Percentiles rank a stretch among this genome's conserved stretches.
These are phyloP conservation scores for Rhineura floridana DNA, from an alignment of 2,113 vertebrate species.

Conservation along the genomic window DNA sequence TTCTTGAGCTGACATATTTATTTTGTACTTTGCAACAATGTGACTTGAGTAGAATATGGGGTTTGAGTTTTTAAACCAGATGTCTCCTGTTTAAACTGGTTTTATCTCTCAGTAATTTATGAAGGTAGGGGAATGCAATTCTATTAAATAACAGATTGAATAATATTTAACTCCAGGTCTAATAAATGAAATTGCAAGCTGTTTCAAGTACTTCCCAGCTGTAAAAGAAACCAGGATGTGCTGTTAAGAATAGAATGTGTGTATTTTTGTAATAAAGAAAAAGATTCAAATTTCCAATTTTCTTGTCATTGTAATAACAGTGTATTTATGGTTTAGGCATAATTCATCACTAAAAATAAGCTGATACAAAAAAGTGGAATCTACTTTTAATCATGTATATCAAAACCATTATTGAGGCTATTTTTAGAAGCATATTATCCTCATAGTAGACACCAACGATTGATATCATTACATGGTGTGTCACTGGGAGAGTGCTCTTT, in stretches of 20 bases:
- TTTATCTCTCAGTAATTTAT: slow-evolving; percentile 77
- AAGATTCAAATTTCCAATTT: slow-evolving; percentile 80
- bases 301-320: slow-evolving; percentile 72
- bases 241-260: slow-evolving; percentile 67
- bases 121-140: slow-evolving; percentile 77
- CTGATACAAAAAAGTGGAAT: slow-evolving; percentile 42
- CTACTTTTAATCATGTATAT: slow-evolving; percentile 34
- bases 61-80: slow-evolving; percentile 70
- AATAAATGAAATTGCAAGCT: slow-evolving; percentile 79
- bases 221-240: slow-evolving; percentile 78
- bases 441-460: fast-evolving
- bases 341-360: slow-evolving; percentile 56
- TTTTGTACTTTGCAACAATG: slow-evolving; percentile 49
- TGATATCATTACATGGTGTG: neutral
- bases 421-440: neutral
- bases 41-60: slow-evolving; percentile 53
- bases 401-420: slow-evolving; percentile 11
- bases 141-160: slow-evolving; percentile 79
- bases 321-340: slow-evolving; percentile 69
- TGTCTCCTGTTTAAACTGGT: slow-evolving; percentile 74
- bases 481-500: slow-evolving; percentile 14
- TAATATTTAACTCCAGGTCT: slow-evolving; percentile 74
- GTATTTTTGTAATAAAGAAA: slow-evolving; percentile 70
- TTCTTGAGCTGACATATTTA: slow-evolving; percentile 68
- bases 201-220: slow-evolving; percentile 71